Evolutionary conservation across 2,797 vertebrate species (phyloP).

Genomic region (Alauda arvensis): DNA sequence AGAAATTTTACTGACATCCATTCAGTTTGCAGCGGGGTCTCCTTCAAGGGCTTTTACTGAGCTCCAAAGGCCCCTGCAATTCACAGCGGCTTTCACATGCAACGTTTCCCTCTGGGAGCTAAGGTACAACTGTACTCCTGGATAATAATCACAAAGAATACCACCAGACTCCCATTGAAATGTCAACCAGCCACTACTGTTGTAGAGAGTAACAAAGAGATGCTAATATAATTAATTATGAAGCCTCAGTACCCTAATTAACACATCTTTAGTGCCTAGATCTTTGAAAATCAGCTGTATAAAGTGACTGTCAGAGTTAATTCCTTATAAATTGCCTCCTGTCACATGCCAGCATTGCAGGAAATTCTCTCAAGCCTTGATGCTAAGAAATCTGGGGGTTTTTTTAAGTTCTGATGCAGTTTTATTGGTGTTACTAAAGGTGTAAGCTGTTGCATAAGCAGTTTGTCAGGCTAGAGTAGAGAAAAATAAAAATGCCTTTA

Average conservation of each 20-base stretch:
- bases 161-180: constrained; percentile 50
- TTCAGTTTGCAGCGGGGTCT: constrained; percentile 48
- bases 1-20: constrained; percentile 61
- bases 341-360: constrained; percentile 29
- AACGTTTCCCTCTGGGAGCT: constrained; percentile 2
- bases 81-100: constrained; percentile 51
- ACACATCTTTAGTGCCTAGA: constrained; percentile 54
- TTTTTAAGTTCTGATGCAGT: neutral
- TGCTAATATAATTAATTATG: constrained; percentile 64
- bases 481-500: constrained; percentile 1
- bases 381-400: neutral
- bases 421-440: neutral
- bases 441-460: constrained; percentile 17
- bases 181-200: constrained; percentile 43
- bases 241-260: constrained; percentile 61
- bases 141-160: constrained; percentile 55
- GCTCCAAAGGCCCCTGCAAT: constrained; percentile 27
- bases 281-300: constrained; percentile 59
- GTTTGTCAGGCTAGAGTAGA: neutral
- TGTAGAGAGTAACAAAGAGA: constrained; percentile 51
- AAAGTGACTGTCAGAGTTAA: constrained; percentile 55
- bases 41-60: constrained; percentile 52
- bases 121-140: constrained; percentile 57
- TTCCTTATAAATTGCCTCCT: constrained; percentile 58
- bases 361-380: constrained; percentile 17